Percentiles rank a stretch among this genome's conserved stretches.
These are phyloP conservation scores for Drosophila ercepeae DNA, from an alignment of 1,140 invertebrate genomes.

Conservation along the genomic window DNA sequence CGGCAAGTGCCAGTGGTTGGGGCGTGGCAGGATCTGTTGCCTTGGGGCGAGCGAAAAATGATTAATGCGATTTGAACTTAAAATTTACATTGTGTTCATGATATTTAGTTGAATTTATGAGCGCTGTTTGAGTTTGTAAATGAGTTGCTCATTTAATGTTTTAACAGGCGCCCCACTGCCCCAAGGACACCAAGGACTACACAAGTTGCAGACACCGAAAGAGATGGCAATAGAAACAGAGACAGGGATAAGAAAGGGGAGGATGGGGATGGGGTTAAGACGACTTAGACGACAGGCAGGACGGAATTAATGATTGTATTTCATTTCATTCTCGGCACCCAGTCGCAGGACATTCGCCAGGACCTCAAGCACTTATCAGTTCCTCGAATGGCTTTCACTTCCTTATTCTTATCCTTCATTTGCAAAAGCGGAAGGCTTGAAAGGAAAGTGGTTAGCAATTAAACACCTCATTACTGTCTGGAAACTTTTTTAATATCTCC, in stretches of 20 bases:
- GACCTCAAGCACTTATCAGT: slow-evolving; percentile 25
- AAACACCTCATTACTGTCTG: not conserved
- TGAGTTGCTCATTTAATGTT: slow-evolving; percentile 81
- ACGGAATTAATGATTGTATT: slow-evolving; percentile 79
- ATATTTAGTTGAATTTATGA: slow-evolving; percentile 82
- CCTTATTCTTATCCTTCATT: not conserved
- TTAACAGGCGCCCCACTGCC: slow-evolving; percentile 48
- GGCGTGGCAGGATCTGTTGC: slow-evolving; percentile 3
- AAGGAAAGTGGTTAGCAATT: not conserved
- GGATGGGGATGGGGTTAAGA: slow-evolving; percentile 3
- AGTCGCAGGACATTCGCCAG: slow-evolving; percentile 1
- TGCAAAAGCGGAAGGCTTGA: not conserved
- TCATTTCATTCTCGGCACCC: slow-evolving; percentile 43
- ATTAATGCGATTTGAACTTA: slow-evolving; percentile 81
- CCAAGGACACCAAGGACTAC: slow-evolving; percentile 17
- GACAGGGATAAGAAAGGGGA: not conserved
- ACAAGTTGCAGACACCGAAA: slow-evolving; percentile 24
- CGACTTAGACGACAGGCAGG: slow-evolving; percentile 34
- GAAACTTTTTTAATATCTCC: not conserved
- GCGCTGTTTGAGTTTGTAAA: slow-evolving; percentile 81
- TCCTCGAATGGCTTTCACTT: slow-evolving; percentile 1
- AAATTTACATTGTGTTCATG: slow-evolving; percentile 81
- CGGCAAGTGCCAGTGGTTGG: too few relatives aligned
- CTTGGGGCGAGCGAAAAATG: slow-evolving; percentile 62
- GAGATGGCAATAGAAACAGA: not conserved